Evolutionary conservation across 1,140 invertebrate genomes (phyloP).

Genomic region (Zaprionus gabonicus): DNA sequence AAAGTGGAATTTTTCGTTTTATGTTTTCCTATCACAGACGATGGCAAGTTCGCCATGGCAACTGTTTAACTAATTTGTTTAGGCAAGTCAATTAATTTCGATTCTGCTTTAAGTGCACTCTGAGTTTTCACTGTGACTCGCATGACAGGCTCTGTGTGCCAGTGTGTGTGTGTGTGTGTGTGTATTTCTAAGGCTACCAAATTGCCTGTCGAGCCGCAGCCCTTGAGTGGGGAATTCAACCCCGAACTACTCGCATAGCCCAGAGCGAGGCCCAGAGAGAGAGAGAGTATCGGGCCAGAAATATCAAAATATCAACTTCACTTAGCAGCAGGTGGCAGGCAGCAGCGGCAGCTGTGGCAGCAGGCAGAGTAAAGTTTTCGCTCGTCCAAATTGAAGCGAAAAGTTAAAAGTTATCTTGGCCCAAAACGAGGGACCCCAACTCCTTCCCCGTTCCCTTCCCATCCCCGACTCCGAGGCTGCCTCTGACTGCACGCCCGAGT

Average conservation of each 20-base stretch:
- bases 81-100: conserved; percentile 45
- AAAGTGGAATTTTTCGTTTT: conserved; percentile 23
- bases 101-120: conserved; percentile 37
- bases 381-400: conserved; percentile 68
- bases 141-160: not conserved
- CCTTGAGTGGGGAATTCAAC: conserved; percentile 24
- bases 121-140: not conserved
- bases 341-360: conserved; percentile 10
- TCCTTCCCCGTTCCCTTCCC: not conserved
- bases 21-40: conserved; percentile 11
- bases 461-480: not conserved
- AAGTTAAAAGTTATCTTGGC: conserved; percentile 69
- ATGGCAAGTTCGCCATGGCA: conserved; percentile 25
- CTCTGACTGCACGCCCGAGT: conserved; percentile 50
- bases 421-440: conserved; percentile 28
- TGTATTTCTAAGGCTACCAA: conserved; percentile 33
- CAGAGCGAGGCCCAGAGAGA: not conserved
- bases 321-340: conserved; percentile 70
- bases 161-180: not conserved
- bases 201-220: conserved; percentile 5
- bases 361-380: conserved; percentile 50
- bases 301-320: conserved; percentile 56
- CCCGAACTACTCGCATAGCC: conserved; percentile 20
- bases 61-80: conserved; percentile 49
- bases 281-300: conserved; percentile 23